Conservation (phyloP, 2,113 vertebrate species). For the Thunnus maccoyii region DNA sequence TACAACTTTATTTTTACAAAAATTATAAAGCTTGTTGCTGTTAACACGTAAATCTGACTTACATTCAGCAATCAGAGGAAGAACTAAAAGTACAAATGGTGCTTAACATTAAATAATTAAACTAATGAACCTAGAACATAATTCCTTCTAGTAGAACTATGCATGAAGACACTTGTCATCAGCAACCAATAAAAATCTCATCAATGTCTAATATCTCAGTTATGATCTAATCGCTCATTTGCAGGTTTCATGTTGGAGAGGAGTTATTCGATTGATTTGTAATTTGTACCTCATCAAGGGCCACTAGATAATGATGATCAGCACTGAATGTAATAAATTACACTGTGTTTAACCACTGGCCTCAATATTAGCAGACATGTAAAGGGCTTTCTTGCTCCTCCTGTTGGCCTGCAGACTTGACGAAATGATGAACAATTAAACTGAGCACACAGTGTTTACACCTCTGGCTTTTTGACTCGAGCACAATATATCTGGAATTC, state of each 20-base stretch:
- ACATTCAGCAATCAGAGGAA: too few species aligned
- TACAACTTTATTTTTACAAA: too few species aligned
- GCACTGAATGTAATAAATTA: background rate
- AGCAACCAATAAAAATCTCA: too few species aligned
- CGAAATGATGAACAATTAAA: background rate
- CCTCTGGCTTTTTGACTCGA: constrained; percentile 7
- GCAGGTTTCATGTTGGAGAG: constrained; percentile 3
- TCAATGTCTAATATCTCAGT: too few species aligned
- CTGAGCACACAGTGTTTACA: constrained; percentile 3
- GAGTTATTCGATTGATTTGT: background rate
- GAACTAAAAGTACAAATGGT: too few species aligned
- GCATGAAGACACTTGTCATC: background rate
- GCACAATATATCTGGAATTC: constrained; percentile 1
- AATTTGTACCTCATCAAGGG: background rate
- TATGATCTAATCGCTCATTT: background rate
- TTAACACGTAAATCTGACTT: too few species aligned
- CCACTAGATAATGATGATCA: background rate
- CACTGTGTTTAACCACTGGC: background rate
- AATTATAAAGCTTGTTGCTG: too few species aligned
- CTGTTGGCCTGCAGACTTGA: background rate
- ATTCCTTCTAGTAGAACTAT: background rate
- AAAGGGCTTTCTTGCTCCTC: background rate
- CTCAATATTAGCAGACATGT: background rate
- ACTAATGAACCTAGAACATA: background rate
- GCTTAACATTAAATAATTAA: background rate